Evolutionary conservation across 2,797 vertebrate genomes (phyloP).

Genomic region (Hippoglossus hippoglossus): DNA sequence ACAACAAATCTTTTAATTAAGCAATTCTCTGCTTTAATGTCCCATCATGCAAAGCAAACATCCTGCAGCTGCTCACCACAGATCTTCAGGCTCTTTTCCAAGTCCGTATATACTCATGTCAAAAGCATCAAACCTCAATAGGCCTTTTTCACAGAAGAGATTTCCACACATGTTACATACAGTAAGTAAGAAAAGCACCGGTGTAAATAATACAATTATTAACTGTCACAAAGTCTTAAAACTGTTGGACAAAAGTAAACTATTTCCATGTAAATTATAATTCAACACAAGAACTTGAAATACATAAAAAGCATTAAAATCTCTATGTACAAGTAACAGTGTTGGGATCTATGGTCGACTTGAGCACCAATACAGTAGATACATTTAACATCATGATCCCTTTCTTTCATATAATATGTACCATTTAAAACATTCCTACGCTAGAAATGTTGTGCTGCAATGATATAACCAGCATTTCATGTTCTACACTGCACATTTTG

Average conservation of each 20-base stretch:
- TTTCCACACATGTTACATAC: neutral
- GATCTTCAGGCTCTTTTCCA: neutral
- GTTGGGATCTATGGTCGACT: neutral
- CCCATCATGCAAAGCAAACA: slow-evolving; percentile 42
- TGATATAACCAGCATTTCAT: neutral
- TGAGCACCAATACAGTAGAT: slow-evolving; percentile 13
- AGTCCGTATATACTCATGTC: slow-evolving; percentile 3
- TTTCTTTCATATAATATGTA: slow-evolving; percentile 7
- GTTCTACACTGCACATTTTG: slow-evolving; percentile 4
- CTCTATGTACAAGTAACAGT: slow-evolving; percentile 13
- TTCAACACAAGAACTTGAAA: slow-evolving; percentile 13
- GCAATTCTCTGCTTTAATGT: slow-evolving; percentile 4
- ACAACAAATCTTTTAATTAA: slow-evolving; percentile 6
- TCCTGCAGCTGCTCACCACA: slow-evolving; percentile 14
- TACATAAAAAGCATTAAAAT: slow-evolving; percentile 14
- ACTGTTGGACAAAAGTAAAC: neutral
- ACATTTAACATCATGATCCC: neutral
- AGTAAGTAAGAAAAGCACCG: neutral
- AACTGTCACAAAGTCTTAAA: slow-evolving; percentile 9
- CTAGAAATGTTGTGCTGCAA: neutral
- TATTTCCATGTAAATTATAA: neutral
- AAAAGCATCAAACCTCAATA: slow-evolving; percentile 3
- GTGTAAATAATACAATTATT: slow-evolving; percentile 10
- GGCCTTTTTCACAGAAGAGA: slow-evolving; percentile 11
- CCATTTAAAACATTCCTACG: slow-evolving; percentile 15